Base-by-base conservation (phyloP, 1,140 invertebrate species). In the Eulimnadia texana region DNA sequence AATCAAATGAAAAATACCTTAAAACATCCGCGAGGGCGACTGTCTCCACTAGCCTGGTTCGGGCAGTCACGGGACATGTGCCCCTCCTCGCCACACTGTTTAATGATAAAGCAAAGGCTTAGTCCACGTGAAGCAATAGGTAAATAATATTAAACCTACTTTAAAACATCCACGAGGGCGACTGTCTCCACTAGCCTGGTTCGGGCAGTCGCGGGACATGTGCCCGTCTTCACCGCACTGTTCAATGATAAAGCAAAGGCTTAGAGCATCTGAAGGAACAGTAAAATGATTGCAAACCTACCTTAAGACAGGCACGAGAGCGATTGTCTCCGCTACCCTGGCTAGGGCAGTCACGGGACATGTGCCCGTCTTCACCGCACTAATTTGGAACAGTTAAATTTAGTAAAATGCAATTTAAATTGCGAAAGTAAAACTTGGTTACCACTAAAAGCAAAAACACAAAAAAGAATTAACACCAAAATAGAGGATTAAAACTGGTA, bases 191-290 rank as follows among this genome's bases (percentile, higher is more conserved):
- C 60, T 57, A 50, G 47, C 25, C 42, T n/a, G 22, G 29, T 59
- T 63, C 42, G 61, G 49, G 50, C 65, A 67, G 29, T 66, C 71
- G 9, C 67, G 60, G 1, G 63, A 60, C 58, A 68, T 65, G 51
- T 68, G 68, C 0, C 67, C 67, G 49, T 68, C 68, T 62, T 68
- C 68, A 6, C 63, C 63, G 57, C 68, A 68, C 50, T 71, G 74
- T 23, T n/a, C 67, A 71, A 61, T 72, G 71, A 51, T 1, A 50
- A 50, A 19, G 24, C 24, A 49, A 60, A 50, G 11, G 27, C 10
- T n/a, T 49, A 50, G 3, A 1, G 20, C n/a, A n/a, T n/a, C n/a
- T n/a, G n/a, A n/a, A n/a, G n/a, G n/a, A n/a, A n/a, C 6, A 24
- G 16, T 11, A 6, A 3, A 13, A 42, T 24, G n/a, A n/a, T n/a